A percentile compares a stretch with the other conserved stretches of the same genome.
Conservation (phyloP, 2,888 invertebrate genomes). For the Pristionchus entomophagus region DNA sequence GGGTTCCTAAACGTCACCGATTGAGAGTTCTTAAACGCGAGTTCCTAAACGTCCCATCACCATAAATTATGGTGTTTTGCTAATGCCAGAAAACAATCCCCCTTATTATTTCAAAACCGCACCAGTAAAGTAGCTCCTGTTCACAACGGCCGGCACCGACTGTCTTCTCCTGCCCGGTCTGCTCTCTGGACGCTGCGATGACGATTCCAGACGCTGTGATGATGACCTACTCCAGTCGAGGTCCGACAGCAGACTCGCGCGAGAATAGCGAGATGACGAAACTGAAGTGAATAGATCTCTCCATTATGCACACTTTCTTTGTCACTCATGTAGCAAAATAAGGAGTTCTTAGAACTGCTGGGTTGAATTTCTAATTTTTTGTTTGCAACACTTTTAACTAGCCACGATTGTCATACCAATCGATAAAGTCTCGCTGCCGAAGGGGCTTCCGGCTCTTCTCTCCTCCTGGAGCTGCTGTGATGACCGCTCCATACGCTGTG, state of each 20-base stretch:
- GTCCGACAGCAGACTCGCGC: neutral
- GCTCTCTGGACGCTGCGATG: too few species aligned
- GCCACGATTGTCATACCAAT: neutral
- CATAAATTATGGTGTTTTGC: too few species aligned
- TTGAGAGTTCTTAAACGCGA: too few species aligned
- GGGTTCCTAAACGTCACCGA: too few species aligned
- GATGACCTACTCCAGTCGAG: neutral
- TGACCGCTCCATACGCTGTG: too few species aligned
- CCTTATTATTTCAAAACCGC: too few species aligned
- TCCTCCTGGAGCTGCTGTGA: neutral
- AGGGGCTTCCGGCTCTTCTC: neutral
- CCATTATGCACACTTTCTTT: neutral
- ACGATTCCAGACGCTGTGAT: too few species aligned
- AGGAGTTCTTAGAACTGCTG: too few species aligned
- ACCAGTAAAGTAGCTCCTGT: constrained; percentile 32
- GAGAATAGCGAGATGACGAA: constrained; percentile 4
- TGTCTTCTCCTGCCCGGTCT: neutral
- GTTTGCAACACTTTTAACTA: neutral
- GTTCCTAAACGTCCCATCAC: too few species aligned
- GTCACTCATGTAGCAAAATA: too few species aligned
- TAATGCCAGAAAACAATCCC: too few species aligned
- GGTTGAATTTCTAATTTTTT: neutral
- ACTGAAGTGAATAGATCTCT: constrained; percentile 10
- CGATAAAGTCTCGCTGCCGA: neutral
- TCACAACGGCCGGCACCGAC: neutral